Base-by-base conservation (phyloP, 2,113 vertebrate species). In the Paracyprichromis sp. region DNA sequence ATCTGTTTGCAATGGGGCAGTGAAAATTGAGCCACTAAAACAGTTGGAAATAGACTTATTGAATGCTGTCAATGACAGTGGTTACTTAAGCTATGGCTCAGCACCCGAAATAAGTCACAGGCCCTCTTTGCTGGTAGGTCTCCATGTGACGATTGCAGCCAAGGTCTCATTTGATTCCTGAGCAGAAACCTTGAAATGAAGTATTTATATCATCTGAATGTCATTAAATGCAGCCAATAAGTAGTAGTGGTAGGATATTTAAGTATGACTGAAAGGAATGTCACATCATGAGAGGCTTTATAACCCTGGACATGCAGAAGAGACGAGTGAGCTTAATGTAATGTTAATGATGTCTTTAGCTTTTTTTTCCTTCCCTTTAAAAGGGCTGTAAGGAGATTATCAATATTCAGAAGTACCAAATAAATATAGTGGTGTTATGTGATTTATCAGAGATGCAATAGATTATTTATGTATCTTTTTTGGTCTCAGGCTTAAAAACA, bases 1-100 rank as follows among this genome's bases (percentile, higher is more conserved):
- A 69, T 92, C 85, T 90, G 89, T 93, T 91, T 88, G 91, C 91
- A 93, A 93, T 87, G 78, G 86, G 86, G 50, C 91, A 90, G 88
- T 91, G 92, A 95, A 95, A 92, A 91, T 34, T 13, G 83, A 93
- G 86, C 86, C 87, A 87, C 90, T 88, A 86, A 94, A 95, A 87
- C 80, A 61, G 84, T 87, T 94, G 91, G 92, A 92, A 90, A 87
- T 80, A 61, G 91, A 86, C 56, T 21, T 53, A 69, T 84, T 91
- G 73, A 92, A 84, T 11, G 63, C 87, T 87, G 84, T 89, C 86
- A 92, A 73, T 90, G 84, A 91, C 83, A 85, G 88, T 83, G 84
- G 92, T 93, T 90, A 88, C 66, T 90, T 80, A 80, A 89, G 54
- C 88, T 80, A 86, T 57, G 86, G 85, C 66, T 92, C 83, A 34